Percentiles rank a stretch among this genome's conserved stretches.
Evolutionary conservation across 2,113 vertebrate species (phyloP).

Genomic region (Cheirogaleus medius): DNA sequence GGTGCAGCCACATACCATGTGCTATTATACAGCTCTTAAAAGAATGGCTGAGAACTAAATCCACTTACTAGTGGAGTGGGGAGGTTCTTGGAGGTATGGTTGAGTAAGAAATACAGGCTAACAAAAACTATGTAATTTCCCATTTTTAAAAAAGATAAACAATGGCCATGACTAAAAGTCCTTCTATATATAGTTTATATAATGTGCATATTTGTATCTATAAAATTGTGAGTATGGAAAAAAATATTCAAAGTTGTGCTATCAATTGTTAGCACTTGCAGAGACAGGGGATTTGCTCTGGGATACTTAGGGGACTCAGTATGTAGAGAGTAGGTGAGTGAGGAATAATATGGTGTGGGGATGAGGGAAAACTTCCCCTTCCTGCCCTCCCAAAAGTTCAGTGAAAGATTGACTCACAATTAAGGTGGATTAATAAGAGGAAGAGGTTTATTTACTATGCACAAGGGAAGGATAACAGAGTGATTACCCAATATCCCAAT

Average conservation of each 20-base stretch:
- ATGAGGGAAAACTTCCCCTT: too few species aligned
- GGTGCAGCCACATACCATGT: rapidly evolving
- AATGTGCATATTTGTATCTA: neutral
- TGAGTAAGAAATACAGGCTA: neutral
- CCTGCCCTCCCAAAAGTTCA: too few species aligned
- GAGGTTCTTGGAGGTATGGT: neutral
- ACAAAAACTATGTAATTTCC: neutral
- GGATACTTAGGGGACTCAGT: neutral
- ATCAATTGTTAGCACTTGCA: neutral
- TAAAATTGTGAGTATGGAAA: neutral
- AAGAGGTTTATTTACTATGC: too few species aligned
- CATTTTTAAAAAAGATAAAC: neutral
- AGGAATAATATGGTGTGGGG: neutral
- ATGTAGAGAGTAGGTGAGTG: neutral
- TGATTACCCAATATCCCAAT: too few species aligned
- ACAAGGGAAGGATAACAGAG: too few species aligned
- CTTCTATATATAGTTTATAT: neutral
- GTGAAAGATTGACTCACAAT: too few species aligned
- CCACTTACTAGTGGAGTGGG: too few species aligned
- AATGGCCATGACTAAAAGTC: neutral
- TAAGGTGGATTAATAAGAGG: too few species aligned
- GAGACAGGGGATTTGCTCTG: neutral
- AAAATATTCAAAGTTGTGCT: neutral
- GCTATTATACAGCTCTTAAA: neutral
- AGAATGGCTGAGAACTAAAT: neutral